Percentiles rank a stretch among this genome's conserved stretches.
Conservation (phyloP, 2,113 vertebrate genomes). For the Larimichthys polyactis region DNA sequence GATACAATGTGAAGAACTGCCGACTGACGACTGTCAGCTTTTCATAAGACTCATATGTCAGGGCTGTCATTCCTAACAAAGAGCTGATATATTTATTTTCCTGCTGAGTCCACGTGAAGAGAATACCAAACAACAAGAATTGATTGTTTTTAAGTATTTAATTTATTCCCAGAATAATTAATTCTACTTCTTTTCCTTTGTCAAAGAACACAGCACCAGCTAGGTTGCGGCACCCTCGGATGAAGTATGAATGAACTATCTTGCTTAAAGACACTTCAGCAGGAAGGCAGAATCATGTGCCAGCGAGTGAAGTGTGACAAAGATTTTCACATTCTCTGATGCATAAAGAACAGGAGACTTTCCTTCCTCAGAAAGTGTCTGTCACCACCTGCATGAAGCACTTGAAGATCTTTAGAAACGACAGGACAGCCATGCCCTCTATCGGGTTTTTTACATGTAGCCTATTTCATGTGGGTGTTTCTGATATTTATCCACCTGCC, state of each 20-base stretch:
- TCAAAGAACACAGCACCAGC: background rate
- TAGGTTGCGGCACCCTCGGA: background rate
- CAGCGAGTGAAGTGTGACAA: slow-evolving; percentile 1
- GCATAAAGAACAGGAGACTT: background rate
- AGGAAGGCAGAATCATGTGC: background rate
- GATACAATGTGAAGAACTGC: too few species aligned
- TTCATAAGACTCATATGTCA: background rate
- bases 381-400: background rate
- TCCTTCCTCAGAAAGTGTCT: background rate
- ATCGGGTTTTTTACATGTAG: background rate
- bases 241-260: background rate
- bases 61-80: background rate
- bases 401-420: background rate
- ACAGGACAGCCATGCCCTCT: too few species aligned
- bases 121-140: background rate
- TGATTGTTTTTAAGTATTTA: background rate
- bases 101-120: background rate
- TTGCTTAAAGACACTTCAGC: background rate
- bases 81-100: background rate
- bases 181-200: slow-evolving; percentile 3
- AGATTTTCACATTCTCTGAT: slow-evolving; percentile 18
- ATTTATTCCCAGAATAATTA: background rate
- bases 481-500: background rate
- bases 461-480: background rate
- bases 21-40: background rate